phyloP scores from a whole-genome alignment of 2,888 invertebrate genomes.

The Scaptomyza flava region DNA sequence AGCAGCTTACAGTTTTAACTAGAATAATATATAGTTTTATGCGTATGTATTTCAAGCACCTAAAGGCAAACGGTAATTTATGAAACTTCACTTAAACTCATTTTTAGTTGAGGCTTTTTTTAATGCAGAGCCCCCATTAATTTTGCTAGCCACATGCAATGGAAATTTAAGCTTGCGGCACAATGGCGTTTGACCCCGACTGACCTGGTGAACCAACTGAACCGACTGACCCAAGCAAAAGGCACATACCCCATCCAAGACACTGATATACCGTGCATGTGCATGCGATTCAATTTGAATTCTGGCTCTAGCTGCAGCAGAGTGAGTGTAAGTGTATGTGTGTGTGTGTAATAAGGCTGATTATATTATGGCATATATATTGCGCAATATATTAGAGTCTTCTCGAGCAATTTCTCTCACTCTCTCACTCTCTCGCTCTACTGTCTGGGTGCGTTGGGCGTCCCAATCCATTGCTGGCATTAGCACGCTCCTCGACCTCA shows the following conservation, averaged over 20 bases:
- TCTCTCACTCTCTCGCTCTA: not conserved
- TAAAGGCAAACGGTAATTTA: conserved; percentile 8
- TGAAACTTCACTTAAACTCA: conserved; percentile 6
- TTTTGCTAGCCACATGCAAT: conserved; percentile 45
- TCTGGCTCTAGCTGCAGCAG: conserved; percentile 29
- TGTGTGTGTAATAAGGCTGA: conserved; percentile 55
- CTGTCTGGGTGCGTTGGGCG: conserved; percentile 8
- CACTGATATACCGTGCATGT: conserved; percentile 57
- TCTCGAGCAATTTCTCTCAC: conserved; percentile 16
- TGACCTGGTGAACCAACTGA: conserved; percentile 58
- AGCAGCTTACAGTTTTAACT: not conserved
- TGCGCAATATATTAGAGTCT: conserved; percentile 63
- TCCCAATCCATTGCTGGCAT: conserved; percentile 15
- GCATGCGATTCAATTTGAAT: conserved; percentile 51
- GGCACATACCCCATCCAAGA: conserved; percentile 13
- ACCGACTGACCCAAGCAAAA: conserved; percentile 35
- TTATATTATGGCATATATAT: conserved; percentile 72
- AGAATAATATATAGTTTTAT: not conserved
- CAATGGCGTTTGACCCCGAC: conserved; percentile 53
- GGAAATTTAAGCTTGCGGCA: conserved; percentile 48
- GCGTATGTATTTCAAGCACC: not conserved
- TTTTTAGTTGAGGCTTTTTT: conserved; percentile 5
- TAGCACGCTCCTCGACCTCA: conserved; percentile 20
- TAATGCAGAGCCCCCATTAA: conserved; percentile 24
- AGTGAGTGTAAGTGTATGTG: conserved; percentile 17